These are phyloP conservation scores for Plebejus anna DNA, from an alignment of 2,888 invertebrate species.

Conservation along the genomic window DNA sequence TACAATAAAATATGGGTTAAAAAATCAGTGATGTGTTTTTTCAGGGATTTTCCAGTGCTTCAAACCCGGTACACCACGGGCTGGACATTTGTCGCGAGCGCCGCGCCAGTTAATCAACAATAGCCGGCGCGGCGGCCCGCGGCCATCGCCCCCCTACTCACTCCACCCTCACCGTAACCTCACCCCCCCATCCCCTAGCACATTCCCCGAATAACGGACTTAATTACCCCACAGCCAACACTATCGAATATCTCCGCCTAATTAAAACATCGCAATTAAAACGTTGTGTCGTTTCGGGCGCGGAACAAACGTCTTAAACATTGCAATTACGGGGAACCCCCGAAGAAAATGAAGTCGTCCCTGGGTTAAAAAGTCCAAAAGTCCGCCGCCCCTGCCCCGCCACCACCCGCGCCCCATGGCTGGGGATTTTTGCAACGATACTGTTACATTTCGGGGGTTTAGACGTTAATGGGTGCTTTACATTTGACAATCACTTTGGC, in stretches of 20 bases:
- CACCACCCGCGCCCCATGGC: constrained; percentile 36
- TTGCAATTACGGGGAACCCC: constrained; percentile 31
- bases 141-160: neutral
- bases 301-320: constrained; percentile 7
- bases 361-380: constrained; percentile 72
- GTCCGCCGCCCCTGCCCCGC: constrained; percentile 41
- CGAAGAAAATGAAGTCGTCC: constrained; percentile 74
- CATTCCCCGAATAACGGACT: constrained; percentile 21
- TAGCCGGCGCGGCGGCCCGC: constrained; percentile 43
- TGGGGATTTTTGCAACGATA: constrained; percentile 60
- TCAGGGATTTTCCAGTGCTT: neutral
- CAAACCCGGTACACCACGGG: constrained; percentile 35
- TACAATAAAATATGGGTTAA: too few species aligned
- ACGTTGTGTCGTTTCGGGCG: neutral
- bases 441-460: constrained; percentile 27
- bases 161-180: neutral
- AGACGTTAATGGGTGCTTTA: constrained; percentile 17
- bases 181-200: constrained; percentile 8
- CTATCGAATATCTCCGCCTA: constrained; percentile 23
- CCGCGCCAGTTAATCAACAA: constrained; percentile 61
- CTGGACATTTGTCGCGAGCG: constrained; percentile 33
- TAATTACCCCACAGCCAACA: constrained; percentile 27
- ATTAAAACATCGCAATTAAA: constrained; percentile 17
- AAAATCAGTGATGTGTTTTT: neutral
- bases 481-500: constrained; percentile 9